Evolutionary conservation across 37 sponge, comb jelly and placozoan genomes (phyloP).

Genomic region (Dysidea cf. avara): DNA sequence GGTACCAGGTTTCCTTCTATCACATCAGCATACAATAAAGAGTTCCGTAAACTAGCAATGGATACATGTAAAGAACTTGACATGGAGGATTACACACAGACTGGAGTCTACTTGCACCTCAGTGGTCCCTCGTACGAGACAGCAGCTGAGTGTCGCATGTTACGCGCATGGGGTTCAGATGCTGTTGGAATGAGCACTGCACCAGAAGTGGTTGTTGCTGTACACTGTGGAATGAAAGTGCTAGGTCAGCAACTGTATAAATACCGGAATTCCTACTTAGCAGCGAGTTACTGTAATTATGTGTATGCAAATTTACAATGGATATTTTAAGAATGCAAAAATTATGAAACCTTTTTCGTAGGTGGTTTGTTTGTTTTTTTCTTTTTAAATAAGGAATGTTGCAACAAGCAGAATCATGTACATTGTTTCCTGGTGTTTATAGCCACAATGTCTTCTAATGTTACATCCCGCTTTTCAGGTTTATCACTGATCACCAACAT

Average conservation of each 20-base stretch:
- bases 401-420: too few relatives aligned
- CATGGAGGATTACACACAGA: conserved; percentile 48
- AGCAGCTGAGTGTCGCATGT: conserved; percentile 79
- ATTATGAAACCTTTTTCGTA: too few relatives aligned
- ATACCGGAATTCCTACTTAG: not conserved
- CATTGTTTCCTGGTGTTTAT: not conserved
- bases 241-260: conserved; percentile 56
- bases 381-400: too few relatives aligned
- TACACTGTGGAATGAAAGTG: conserved; percentile 86
- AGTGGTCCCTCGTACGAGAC: conserved; percentile 96
- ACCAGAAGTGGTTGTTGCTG: conserved; percentile 92
- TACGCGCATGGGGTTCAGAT: conserved; percentile 80
- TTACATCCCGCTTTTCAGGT: conserved; percentile 16
- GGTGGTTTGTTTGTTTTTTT: too few relatives aligned
- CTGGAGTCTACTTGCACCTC: conserved; percentile 86
- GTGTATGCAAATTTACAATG: too few relatives aligned
- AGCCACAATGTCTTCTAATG: too few relatives aligned
- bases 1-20: conserved; percentile 85
- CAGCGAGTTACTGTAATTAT: not conserved
- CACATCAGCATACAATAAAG: conserved; percentile 71
- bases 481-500: conserved; percentile 83
- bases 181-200: conserved; percentile 98
- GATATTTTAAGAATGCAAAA: too few relatives aligned
- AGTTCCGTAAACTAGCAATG: conserved; percentile 50
- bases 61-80: conserved; percentile 63